phyloP scores from a whole-genome alignment of 2,113 vertebrate species.

The Ia io region DNA sequence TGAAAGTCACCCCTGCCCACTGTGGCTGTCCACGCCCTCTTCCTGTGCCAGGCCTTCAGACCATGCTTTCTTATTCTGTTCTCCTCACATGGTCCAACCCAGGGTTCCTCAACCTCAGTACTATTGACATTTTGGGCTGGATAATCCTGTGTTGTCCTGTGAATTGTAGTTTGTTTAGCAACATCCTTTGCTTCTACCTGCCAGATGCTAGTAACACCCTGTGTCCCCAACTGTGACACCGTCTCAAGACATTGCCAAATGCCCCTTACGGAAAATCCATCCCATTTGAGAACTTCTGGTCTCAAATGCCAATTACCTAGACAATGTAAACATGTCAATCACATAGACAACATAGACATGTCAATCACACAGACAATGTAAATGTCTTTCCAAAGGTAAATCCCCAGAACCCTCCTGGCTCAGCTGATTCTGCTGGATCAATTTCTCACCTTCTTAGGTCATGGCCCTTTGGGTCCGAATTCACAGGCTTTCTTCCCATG shows the following conservation, averaged over 20 bases:
- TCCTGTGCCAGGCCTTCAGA: background rate
- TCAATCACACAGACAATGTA: background rate
- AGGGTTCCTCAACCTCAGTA: background rate
- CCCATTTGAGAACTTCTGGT: background rate
- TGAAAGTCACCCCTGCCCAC: rapidly evolving
- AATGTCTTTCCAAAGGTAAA: background rate
- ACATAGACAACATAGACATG: background rate
- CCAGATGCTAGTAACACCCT: background rate
- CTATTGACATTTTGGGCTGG: background rate
- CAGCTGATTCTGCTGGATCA: background rate
- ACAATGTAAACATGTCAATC: background rate
- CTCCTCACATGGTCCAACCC: background rate
- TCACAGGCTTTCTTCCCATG: background rate
- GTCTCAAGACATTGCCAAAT: background rate
- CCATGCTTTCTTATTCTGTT: background rate
- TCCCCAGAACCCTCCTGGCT: background rate
- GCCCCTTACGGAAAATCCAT: background rate
- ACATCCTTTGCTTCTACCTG: background rate
- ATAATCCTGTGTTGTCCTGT: rapidly evolving
- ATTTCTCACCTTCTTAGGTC: background rate
- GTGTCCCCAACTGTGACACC: background rate
- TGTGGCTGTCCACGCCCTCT: background rate
- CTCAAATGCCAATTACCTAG: background rate
- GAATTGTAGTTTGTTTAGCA: background rate
- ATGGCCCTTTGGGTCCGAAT: background rate